Evolutionary conservation across 1,140 invertebrate genomes (phyloP), one percentile per base, ranked within the genome.

Genomic region (Zaprionus kolodkinae): DNA sequence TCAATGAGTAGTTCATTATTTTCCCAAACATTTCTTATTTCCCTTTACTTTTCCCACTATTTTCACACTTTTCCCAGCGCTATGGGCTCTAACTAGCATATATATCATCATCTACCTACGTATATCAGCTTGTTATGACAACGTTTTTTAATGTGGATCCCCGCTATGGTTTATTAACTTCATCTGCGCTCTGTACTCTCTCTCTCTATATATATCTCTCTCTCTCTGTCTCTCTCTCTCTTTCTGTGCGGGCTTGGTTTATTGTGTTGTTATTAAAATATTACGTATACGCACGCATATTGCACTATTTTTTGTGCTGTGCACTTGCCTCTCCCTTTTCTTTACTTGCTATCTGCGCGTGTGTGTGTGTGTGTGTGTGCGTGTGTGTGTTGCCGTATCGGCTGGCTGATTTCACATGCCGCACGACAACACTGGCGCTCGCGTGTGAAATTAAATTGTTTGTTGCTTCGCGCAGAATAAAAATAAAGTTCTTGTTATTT

Each of bases 381-480:
- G 64, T 59, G 33, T 38, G 48, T 40, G 30, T 45, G 60, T 43
- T 40, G 68, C 43, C 59, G 64, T 43, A 70, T 75, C 83, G 82
- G 82, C 75, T 85, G 81, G 66, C 70, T 84, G 81, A 72, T 77
- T 78, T 86, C 78, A 79, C 77, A 80, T 87, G 84, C 84, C 84
- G 83, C 84, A 87, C 84, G 84, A 89, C 79, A 88, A 87, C 80
- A 88, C 84, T 88, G 80, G 61, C 84, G 84, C 77, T 87, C 85
- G 85, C 84, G 84, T 88, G 84, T 89, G 81, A 88, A 88, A 88
- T 89, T 88, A 88, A 88, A 88, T 88, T 88, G 84, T 88, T 88
- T 88, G 85, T 89, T 88, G 84, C 68, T 76, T 81, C 85, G 85
- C 84, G 72, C 71, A 88, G 84, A 88, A 89, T 88, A 85, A 89